Evolutionary conservation across 2,888 invertebrate genomes (phyloP).

Genomic region (Melangyna quadrimaculata): DNA sequence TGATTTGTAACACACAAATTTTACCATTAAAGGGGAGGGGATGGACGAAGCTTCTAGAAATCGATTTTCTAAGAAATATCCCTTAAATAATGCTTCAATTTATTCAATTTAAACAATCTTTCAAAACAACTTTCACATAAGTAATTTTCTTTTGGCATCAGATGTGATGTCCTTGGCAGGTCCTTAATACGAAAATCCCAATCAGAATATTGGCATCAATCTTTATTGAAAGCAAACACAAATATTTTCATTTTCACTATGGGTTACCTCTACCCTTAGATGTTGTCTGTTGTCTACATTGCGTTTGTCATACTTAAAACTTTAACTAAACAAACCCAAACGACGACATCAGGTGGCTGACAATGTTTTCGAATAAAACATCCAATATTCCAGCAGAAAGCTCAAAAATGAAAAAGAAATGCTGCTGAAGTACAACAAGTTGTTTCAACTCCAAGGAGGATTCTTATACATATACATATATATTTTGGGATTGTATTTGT

Average conservation of each 20-base stretch:
- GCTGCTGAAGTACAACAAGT: slow-evolving; percentile 24
- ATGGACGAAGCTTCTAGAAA: no score
- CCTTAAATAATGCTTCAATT: not conserved
- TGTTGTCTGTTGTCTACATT: not conserved
- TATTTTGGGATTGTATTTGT: not conserved
- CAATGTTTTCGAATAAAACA: not conserved
- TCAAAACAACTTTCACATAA: not conserved
- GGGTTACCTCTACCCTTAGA: no score
- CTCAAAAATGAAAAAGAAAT: not conserved
- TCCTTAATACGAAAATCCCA: not conserved
- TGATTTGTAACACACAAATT: no score
- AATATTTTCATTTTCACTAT: not conserved
- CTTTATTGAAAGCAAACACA: not conserved
- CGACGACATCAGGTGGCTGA: not conserved
- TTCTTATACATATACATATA: no score
- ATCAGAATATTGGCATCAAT: not conserved
- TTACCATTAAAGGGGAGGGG: no score
- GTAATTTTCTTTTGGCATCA: not conserved
- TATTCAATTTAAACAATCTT: not conserved
- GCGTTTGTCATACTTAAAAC: not conserved
- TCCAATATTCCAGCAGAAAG: not conserved
- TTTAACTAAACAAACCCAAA: not conserved
- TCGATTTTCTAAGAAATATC: no score
- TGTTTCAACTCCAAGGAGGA: slow-evolving; percentile 15
- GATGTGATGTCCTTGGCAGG: not conserved